A percentile compares a stretch with the other conserved stretches of the same genome.
These are phyloP conservation scores for Ellobium chinense DNA, from an alignment of 2,888 invertebrate species.

Conservation along the genomic window DNA sequence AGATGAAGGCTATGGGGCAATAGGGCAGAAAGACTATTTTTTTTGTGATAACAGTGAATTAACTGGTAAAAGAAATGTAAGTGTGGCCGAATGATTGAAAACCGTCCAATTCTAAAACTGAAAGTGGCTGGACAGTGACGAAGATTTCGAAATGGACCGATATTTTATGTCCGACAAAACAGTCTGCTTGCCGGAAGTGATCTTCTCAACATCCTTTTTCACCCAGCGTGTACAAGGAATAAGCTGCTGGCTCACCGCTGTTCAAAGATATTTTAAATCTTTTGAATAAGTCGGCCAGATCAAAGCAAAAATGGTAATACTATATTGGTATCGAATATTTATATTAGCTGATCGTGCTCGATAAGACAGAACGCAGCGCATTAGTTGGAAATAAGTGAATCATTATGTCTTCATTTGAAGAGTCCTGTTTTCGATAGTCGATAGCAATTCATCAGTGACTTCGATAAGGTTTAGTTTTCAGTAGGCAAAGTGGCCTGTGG, in stretches of 20 bases:
- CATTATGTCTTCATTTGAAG: not conserved
- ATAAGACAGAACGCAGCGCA: not conserved
- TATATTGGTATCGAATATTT: not conserved
- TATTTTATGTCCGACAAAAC: not conserved
- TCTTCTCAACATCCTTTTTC: not conserved
- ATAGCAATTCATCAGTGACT: too few species aligned
- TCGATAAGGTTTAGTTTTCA: too few species aligned
- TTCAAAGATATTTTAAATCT: conserved; percentile 14
- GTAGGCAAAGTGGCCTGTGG: too few species aligned
- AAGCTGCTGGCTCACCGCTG: conserved; percentile 38
- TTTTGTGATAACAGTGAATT: too few species aligned
- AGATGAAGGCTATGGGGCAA: too few species aligned
- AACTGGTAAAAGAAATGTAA: not conserved
- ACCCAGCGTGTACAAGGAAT: conserved; percentile 18
- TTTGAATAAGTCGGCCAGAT: conserved; percentile 42
- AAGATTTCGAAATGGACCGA: not conserved
- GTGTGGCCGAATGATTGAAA: not conserved
- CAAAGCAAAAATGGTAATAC: conserved; percentile 48
- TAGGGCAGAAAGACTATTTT: too few species aligned
- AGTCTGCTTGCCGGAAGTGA: not conserved
- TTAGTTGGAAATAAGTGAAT: too few species aligned
- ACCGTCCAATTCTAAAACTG: not conserved
- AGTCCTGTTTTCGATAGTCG: too few species aligned
- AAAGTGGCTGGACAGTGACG: not conserved
- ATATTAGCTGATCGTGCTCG: too few species aligned